These are phyloP conservation scores for Mustela lutreola DNA, from an alignment of 2,113 vertebrate species.

Conservation along the genomic window DNA sequence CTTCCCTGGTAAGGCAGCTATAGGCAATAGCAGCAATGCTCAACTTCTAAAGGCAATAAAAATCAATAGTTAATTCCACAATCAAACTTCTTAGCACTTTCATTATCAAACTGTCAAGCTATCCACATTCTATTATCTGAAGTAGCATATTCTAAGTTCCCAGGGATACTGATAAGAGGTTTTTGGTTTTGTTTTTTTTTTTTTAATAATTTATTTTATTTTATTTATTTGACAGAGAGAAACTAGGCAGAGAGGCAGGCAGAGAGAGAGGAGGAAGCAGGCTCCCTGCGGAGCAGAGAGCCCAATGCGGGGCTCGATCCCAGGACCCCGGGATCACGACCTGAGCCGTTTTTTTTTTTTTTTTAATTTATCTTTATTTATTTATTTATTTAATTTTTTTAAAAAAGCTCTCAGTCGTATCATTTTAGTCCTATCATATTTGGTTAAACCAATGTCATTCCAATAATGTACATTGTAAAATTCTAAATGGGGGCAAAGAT, in stretches of 20 bases:
- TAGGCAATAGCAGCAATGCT: background rate
- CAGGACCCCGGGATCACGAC: too few species aligned
- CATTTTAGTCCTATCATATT: conserved; percentile 13
- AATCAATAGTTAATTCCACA: conserved; percentile 28
- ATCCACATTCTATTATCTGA: background rate
- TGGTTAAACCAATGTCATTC: conserved; percentile 16
- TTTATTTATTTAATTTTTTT: background rate
- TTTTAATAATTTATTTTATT: background rate
- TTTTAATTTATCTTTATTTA: background rate
- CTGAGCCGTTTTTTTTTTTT: background rate
- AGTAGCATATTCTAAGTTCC: conserved; percentile 14
- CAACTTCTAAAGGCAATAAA: conserved; percentile 46
- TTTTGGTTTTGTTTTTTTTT: background rate
- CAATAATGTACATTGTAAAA: background rate
- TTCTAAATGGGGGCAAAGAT: background rate
- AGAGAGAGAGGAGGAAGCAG: too few species aligned
- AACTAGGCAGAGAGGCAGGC: too few species aligned
- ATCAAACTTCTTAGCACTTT: conserved; percentile 26
- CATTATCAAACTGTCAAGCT: conserved; percentile 32
- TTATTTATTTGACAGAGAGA: background rate
- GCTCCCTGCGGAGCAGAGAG: too few species aligned
- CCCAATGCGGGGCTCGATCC: too few species aligned
- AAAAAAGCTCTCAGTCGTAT: conserved; percentile 9
- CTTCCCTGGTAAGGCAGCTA: background rate
- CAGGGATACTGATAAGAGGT: background rate